Evolutionary conservation across 1,140 invertebrate genomes (phyloP), one percentile per base, ranked within the genome.

Genomic region (Rhynchophorus ferrugineus): DNA sequence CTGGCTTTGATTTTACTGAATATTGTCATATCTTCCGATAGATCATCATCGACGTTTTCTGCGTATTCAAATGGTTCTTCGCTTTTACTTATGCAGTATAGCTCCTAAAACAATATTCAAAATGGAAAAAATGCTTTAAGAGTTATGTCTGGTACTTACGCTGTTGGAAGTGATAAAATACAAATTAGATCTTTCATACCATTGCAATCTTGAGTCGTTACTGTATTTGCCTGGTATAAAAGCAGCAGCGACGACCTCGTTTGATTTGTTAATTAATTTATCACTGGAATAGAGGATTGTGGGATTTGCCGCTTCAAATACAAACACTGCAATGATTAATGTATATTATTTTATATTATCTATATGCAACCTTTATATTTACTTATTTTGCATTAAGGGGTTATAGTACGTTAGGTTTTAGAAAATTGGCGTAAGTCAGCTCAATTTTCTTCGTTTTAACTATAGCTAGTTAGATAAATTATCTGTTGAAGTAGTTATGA

Each of bases 251-350:
- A 73, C 53, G 22, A 77, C 59, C 7, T 61, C 57, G 54, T 65
- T 66, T 19, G 65, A 49, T 18, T 72, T 68, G 38, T 72, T 69
- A 3, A 75, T 65, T 17, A 80, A 39, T 42, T 73, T 69, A 18
- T 68, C 62, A 43, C 70, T 72, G 20, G 62, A 69, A 56, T 78
- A 80, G 13, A 82, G 51, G 1, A 75, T 74, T 49, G 69, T 62
- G n/a, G 75, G 64, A 33, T 69, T 73, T 54, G 68, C 73, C 20
- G 79, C 81, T 52, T 72, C 73, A 63, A 83, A 83, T 17, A 83
- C 71, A 55, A 73, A 77, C 38, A 84, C 78, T 81, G 59, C 19
- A 65, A 63, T 50, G 45, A 54, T 53, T 11, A 37, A 16, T 37
- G n/a, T 37, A 8, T 29, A n/a, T n/a, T n/a, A n/a, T n/a, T n/a